Percentiles rank a stretch among this genome's conserved stretches.
Evolutionary conservation across 2,797 vertebrate species (phyloP).

Genomic region (Enteromius unitaeniatus): DNA sequence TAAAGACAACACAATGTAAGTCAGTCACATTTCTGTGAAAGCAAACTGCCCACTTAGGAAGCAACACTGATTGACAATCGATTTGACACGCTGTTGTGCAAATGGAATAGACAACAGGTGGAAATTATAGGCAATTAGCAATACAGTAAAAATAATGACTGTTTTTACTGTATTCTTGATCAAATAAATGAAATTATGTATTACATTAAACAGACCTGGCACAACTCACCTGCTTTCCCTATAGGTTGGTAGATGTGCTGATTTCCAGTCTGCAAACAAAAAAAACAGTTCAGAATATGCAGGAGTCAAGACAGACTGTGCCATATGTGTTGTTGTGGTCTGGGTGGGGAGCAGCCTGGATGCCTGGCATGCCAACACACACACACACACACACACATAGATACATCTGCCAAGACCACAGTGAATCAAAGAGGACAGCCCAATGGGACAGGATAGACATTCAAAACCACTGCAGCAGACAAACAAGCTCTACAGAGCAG

Average conservation of each 20-base stretch:
- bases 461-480: constrained; percentile 26
- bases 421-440: constrained; percentile 48
- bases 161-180: not conserved
- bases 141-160: no score
- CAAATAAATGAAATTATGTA: not conserved
- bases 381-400: constrained; percentile 39
- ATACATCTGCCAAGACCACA: constrained; percentile 37
- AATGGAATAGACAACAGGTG: no score
- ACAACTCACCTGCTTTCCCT: constrained; percentile 90
- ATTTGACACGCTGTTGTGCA: no score
- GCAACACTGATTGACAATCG: no score
- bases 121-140: no score
- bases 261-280: constrained; percentile 87
- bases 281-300: constrained; percentile 45
- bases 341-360: constrained; percentile 51
- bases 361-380: constrained; percentile 56
- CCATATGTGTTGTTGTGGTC: constrained; percentile 57
- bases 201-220: not conserved
- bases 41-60: no score
- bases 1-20: no score
- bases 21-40: no score
- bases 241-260: constrained; percentile 99
- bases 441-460: constrained; percentile 23
- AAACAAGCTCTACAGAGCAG: constrained; percentile 27
- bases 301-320: constrained; percentile 32